Evolutionary conservation across 2,797 vertebrate species (phyloP).

Genomic region (Sebastolobus alascanus): DNA sequence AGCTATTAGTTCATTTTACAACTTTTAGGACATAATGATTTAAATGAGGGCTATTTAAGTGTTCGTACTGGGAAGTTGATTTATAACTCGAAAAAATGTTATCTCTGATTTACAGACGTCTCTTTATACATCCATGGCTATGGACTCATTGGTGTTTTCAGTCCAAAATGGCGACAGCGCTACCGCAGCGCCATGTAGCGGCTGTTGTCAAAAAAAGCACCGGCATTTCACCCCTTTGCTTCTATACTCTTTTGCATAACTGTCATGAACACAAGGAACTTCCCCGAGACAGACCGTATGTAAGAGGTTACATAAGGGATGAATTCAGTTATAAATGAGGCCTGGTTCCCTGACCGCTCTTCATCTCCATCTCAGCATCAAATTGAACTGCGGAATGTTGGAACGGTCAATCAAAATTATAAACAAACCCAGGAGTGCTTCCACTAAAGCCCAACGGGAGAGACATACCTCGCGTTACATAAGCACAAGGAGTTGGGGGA

Average conservation of each 20-base stretch:
- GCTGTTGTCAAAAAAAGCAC: too few relatives aligned
- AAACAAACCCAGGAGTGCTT: constrained; percentile 54
- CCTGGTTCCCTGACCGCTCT: constrained; percentile 33
- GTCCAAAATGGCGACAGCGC: too few relatives aligned
- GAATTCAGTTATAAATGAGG: constrained; percentile 41
- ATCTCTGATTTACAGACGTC: too few relatives aligned
- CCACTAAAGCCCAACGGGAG: constrained; percentile 28
- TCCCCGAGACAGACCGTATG: neutral
- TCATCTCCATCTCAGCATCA: constrained; percentile 45
- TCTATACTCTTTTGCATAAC: neutral
- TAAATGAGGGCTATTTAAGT: too few relatives aligned
- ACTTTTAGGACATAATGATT: too few relatives aligned
- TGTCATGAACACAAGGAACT: constrained; percentile 16
- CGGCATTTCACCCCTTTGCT: too few relatives aligned
- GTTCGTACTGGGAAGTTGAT: too few relatives aligned
- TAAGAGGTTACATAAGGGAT: constrained; percentile 45
- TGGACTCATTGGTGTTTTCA: too few relatives aligned
- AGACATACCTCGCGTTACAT: constrained; percentile 43
- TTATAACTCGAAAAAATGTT: too few relatives aligned
- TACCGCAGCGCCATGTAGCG: too few relatives aligned
- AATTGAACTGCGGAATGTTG: constrained; percentile 46
- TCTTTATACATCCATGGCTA: too few relatives aligned
- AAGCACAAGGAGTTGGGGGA: constrained; percentile 33
- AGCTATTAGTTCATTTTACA: too few relatives aligned
- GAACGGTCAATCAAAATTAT: constrained; percentile 39